Evolutionary conservation across 1,140 invertebrate species (phyloP).

Genomic region (Notospermus geniculatus): DNA sequence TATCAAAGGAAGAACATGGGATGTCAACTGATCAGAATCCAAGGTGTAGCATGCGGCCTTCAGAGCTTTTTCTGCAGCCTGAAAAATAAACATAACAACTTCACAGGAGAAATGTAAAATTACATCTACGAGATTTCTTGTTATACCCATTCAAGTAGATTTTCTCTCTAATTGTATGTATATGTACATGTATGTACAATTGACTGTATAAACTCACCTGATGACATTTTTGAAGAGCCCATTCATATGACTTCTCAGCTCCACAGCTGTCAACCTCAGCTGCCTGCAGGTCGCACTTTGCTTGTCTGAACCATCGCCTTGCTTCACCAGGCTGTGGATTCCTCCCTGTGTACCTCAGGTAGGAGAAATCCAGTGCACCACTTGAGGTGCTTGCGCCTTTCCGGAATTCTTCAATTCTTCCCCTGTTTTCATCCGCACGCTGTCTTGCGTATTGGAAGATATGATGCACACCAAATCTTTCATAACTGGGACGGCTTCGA

Average conservation of each 20-base stretch:
- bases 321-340: constrained; percentile 8
- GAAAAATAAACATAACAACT: no score
- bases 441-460: not conserved
- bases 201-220: no score
- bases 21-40: not conserved
- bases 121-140: no score
- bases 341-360: not conserved
- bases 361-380: not conserved
- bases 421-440: not conserved
- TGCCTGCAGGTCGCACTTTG: not conserved
- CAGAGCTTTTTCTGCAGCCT: constrained; percentile 13
- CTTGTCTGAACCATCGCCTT: not conserved
- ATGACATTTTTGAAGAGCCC: no score
- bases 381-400: not conserved
- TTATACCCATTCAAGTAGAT: no score
- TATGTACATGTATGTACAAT: no score
- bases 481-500: not conserved
- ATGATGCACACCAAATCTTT: not conserved
- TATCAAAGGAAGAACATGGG: no score
- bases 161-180: no score
- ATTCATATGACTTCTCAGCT: no score
- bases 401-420: not conserved
- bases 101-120: no score
- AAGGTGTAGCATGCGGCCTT: constrained; percentile 11
- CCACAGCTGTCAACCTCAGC: no score